These are phyloP conservation scores for Azemiops feae DNA, from an alignment of 2,113 vertebrate genomes.

Conservation along the genomic window DNA sequence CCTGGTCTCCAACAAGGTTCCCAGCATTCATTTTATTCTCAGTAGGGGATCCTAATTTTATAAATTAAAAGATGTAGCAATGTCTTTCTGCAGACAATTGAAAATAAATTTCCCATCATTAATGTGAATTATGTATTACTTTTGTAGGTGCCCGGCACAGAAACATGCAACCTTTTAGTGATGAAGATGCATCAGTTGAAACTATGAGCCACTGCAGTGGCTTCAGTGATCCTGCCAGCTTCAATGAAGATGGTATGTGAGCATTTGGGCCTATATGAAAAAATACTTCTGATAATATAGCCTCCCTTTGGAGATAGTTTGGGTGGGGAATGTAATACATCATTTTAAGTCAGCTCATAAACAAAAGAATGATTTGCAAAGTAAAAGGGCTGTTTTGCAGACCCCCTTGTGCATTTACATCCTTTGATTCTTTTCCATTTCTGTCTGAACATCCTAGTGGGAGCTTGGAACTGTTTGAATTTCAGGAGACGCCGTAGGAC, in stretches of 20 bases:
- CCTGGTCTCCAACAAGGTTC: neutral
- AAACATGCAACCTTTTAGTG: constrained; percentile 91
- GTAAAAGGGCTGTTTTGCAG: neutral
- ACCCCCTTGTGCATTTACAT: neutral
- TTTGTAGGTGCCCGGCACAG: constrained; percentile 84
- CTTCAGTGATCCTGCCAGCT: constrained; percentile 88
- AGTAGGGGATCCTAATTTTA: neutral
- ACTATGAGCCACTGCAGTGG: constrained; percentile 98
- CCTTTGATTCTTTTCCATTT: neutral
- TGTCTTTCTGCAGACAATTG: neutral
- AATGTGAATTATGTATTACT: neutral
- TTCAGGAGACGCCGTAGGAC: too few relatives aligned
- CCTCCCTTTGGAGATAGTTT: neutral
- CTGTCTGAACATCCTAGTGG: neutral
- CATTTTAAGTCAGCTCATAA: neutral
- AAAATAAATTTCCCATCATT: neutral
- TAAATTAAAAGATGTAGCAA: neutral
- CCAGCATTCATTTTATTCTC: neutral
- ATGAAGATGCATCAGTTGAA: constrained; percentile 96
- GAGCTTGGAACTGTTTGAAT: too few relatives aligned
- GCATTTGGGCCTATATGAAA: neutral
- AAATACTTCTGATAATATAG: neutral
- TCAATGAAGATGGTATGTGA: constrained; percentile 86
- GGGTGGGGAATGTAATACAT: neutral
- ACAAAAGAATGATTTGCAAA: neutral